These are phyloP conservation scores for Coronaproctus castanopsis DNA, from an alignment of 2,888 invertebrate species.

Conservation along the genomic window DNA sequence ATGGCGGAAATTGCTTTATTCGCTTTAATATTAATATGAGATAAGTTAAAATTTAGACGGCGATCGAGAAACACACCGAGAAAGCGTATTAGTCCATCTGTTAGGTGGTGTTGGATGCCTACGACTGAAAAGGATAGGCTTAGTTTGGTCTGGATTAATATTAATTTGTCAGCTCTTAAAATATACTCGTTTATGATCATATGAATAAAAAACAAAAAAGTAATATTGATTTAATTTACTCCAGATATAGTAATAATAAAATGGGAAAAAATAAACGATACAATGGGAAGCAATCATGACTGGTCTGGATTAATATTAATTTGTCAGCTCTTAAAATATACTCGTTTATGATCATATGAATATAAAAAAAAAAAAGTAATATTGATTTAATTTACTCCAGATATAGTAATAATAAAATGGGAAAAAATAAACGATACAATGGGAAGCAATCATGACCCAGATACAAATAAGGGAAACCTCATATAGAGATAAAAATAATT, in stretches of 20 bases:
- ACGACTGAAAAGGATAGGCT: too few species aligned
- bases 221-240: background rate
- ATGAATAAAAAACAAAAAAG: background rate
- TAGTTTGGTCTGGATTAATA: too few species aligned
- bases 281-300: background rate
- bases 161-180: too few species aligned
- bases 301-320: too few species aligned
- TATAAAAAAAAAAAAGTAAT: background rate
- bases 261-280: background rate
- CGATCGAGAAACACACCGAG: too few species aligned
- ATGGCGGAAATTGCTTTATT: too few species aligned
- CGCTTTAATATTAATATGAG: too few species aligned
- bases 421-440: background rate
- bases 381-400: background rate
- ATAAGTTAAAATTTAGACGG: too few species aligned
- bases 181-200: background rate
- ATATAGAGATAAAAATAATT: background rate
- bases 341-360: background rate
- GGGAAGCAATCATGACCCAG: background rate
- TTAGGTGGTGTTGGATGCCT: too few species aligned
- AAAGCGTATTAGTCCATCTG: too few species aligned
- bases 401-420: background rate
- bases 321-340: too few species aligned
- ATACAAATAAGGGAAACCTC: background rate
- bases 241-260: background rate